phyloP scores from a whole-genome alignment of 2,797 vertebrate species.

The Cyclura pinguis region DNA sequence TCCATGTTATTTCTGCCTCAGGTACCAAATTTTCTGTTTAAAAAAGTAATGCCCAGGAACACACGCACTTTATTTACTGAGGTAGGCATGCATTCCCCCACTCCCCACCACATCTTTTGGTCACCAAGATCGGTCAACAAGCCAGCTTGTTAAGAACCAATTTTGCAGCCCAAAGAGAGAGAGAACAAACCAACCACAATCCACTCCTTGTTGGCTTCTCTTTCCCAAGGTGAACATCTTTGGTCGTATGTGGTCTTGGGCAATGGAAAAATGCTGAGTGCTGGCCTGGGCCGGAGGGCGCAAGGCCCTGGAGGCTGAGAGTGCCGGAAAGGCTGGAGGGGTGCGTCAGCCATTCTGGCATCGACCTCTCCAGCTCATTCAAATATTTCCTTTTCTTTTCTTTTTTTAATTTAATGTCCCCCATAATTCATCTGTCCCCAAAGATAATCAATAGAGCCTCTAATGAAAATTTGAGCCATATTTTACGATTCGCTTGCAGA shows the following conservation, averaged over 20 bases:
- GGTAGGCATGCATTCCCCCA: too few relatives aligned
- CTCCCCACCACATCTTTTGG: not conserved
- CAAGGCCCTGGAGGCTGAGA: slow-evolving; percentile 32
- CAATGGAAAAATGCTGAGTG: not conserved
- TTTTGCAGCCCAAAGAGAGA: not conserved
- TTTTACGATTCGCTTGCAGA: slow-evolving; percentile 93
- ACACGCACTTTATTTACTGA: not conserved
- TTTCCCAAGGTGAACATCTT: not conserved
- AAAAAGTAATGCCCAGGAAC: not conserved
- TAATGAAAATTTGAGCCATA: slow-evolving; percentile 99
- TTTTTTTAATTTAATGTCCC: slow-evolving; percentile 98
- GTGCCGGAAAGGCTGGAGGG: slow-evolving; percentile 58
- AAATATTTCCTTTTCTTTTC: slow-evolving; percentile 93
- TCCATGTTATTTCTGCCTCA: too few relatives aligned
- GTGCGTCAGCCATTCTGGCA: slow-evolving; percentile 87
- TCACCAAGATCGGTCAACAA: not conserved
- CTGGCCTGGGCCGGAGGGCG: not conserved
- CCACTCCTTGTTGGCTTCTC: not conserved
- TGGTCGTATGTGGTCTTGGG: not conserved
- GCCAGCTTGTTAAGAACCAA: not conserved
- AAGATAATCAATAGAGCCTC: slow-evolving; percentile 99
- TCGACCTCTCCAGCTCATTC: slow-evolving; percentile 96
- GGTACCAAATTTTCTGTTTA: too few relatives aligned
- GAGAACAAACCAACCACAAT: too few relatives aligned
- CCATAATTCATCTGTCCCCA: slow-evolving; percentile 99